Percentiles rank a stretch among this genome's conserved stretches.
Evolutionary conservation across 2,888 invertebrate genomes (phyloP).

Genomic region (Nymphalis urticae): DNA sequence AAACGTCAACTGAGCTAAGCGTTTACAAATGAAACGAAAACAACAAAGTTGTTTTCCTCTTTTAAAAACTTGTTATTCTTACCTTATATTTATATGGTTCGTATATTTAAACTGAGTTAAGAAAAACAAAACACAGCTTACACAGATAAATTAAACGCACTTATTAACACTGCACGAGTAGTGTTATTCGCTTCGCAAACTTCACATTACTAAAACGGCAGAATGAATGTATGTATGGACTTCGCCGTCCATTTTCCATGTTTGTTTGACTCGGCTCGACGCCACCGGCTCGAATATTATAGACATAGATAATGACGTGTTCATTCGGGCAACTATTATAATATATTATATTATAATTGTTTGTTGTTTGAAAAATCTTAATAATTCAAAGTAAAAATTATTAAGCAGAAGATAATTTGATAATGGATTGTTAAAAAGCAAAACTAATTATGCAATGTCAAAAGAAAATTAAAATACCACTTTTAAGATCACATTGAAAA

Average conservation of each 20-base stretch:
- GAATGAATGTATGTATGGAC: constrained; percentile 9
- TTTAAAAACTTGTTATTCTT: background rate
- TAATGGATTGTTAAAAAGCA: too few relatives aligned
- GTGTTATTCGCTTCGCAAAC: background rate
- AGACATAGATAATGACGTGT: too few relatives aligned
- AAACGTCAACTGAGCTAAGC: background rate
- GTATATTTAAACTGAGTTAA: background rate
- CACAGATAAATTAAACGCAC: background rate
- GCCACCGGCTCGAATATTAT: too few relatives aligned
- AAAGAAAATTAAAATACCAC: too few relatives aligned
- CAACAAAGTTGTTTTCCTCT: background rate
- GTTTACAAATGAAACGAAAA: constrained; percentile 4
- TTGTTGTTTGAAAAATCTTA: too few relatives aligned
- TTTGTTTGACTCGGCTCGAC: background rate
- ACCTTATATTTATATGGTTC: background rate
- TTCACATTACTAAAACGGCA: background rate
- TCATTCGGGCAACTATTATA: too few relatives aligned
- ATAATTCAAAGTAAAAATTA: too few relatives aligned
- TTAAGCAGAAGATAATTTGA: too few relatives aligned
- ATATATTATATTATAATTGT: too few relatives aligned
- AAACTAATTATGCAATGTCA: too few relatives aligned
- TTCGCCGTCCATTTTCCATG: background rate
- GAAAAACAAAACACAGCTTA: background rate
- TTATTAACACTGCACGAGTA: background rate
- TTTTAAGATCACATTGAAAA: too few relatives aligned